Conservation (phyloP, 2,888 invertebrate genomes). For the Amblyteles armatorius region DNA sequence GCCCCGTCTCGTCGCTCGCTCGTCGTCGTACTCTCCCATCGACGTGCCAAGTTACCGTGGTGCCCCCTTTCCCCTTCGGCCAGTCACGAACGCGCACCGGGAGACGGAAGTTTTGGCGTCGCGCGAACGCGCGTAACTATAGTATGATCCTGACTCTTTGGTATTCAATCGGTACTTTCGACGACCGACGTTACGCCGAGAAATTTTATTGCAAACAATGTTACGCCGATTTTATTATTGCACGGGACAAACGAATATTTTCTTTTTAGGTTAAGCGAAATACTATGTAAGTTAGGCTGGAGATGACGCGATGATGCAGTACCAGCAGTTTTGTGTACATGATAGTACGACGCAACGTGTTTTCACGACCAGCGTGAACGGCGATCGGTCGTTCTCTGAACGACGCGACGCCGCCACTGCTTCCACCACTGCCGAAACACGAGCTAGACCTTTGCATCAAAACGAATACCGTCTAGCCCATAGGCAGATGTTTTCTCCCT, state of each 20-base stretch:
- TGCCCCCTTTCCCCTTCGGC: slow-evolving; percentile 29
- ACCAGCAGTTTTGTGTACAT: not conserved
- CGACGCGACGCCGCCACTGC: slow-evolving; percentile 9
- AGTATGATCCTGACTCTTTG: not conserved
- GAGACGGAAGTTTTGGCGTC: slow-evolving; percentile 33
- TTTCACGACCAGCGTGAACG: slow-evolving; percentile 19
- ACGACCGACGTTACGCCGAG: not conserved
- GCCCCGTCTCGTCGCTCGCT: slow-evolving; percentile 34
- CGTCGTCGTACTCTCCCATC: slow-evolving; percentile 49
- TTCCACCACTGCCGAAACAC: slow-evolving; percentile 11
- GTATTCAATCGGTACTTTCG: slow-evolving; percentile 3
- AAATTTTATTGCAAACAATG: not conserved
- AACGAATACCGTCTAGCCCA: not conserved
- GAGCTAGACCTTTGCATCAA: slow-evolving; percentile 3
- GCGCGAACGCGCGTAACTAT: slow-evolving; percentile 40
- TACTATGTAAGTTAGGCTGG: not conserved
- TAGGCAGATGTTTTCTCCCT: slow-evolving; percentile 18
- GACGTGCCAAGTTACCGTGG: slow-evolving; percentile 48
- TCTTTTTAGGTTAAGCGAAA: slow-evolving; percentile 1
- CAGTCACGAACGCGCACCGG: slow-evolving; percentile 3
- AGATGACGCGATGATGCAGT: not conserved
- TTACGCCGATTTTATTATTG: not conserved
- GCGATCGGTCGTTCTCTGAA: slow-evolving; percentile 18
- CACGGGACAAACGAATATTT: not conserved
- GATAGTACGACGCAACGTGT: not conserved